phyloP scores from a whole-genome alignment of 2,888 invertebrate genomes.

The Caenorhabditis sp. region DNA sequence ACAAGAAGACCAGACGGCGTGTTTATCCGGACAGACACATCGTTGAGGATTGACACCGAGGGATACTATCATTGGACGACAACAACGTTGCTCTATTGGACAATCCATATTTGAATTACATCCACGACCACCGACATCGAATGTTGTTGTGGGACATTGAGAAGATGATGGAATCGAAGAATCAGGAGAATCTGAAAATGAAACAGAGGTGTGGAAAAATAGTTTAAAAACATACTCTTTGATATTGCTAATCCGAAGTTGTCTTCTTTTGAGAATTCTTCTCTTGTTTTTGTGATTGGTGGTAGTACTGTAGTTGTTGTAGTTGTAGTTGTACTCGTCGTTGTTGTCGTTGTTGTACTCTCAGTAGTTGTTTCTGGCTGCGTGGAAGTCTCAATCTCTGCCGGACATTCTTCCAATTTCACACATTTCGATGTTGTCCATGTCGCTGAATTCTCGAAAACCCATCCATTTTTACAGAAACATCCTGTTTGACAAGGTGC shows the following conservation, averaged over 20 bases:
- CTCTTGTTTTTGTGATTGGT: constrained; percentile 4
- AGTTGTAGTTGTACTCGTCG: constrained; percentile 8
- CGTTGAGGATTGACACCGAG: constrained; percentile 53
- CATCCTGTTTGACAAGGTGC: constrained; percentile 66
- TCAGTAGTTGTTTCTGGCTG: constrained; percentile 9
- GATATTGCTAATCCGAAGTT: constrained; percentile 4
- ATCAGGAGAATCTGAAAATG: not conserved
- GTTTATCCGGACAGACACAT: constrained; percentile 53
- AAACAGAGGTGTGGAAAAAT: not conserved
- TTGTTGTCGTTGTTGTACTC: constrained; percentile 14
- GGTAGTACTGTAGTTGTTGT: constrained; percentile 6
- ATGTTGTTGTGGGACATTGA: constrained; percentile 49
- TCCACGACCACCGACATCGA: constrained; percentile 51
- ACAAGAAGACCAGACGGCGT: constrained; percentile 54
- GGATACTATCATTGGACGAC: constrained; percentile 46
- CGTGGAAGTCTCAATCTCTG: not conserved
- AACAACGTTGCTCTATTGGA: constrained; percentile 42
- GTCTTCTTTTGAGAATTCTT: constrained; percentile 9
- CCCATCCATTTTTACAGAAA: constrained; percentile 61
- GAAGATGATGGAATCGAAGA: not conserved
- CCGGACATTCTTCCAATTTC: constrained; percentile 50
- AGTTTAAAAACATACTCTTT: not conserved
- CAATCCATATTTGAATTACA: constrained; percentile 54
- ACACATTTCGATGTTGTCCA: constrained; percentile 57
- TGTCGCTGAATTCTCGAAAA: constrained; percentile 48